A percentile compares a stretch with the other conserved stretches of the same genome.
Conservation (phyloP, 2,797 vertebrate species). For the Microtus agrestis region DNA sequence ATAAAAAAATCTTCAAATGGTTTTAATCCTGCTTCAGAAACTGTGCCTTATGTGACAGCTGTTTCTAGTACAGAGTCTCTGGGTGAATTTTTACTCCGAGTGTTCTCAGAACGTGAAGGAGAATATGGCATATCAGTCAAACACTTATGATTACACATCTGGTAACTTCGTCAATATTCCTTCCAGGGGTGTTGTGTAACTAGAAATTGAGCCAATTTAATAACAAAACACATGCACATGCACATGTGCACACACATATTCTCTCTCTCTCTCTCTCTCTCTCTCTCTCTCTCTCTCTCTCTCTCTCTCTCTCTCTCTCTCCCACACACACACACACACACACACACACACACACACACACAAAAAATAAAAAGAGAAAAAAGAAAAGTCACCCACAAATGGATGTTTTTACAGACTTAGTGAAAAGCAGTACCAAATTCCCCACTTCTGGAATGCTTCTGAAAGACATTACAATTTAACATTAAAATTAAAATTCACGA, state of each 20-base stretch:
- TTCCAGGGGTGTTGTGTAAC: neutral
- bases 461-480: neutral
- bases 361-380: neutral
- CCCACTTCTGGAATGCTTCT: neutral
- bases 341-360: neutral
- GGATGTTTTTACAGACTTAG: neutral
- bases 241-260: neutral
- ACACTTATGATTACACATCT: neutral
- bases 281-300: too few species aligned
- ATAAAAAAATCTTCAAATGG: neutral
- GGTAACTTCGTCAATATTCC: neutral
- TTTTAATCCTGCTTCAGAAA: constrained; percentile 6
- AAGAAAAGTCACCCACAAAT: neutral
- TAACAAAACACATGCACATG: neutral
- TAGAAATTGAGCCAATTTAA: neutral
- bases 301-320: too few species aligned
- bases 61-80: neutral
- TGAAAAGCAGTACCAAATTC: neutral
- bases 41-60: neutral
- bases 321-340: neutral
- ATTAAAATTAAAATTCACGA: constrained; percentile 40
- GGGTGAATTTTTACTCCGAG: neutral
- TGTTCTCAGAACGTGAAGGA: neutral
- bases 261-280: too few species aligned
- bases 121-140: neutral